Conservation (phyloP, 2,797 vertebrate genomes). For the Mormyrops boulengeri region DNA sequence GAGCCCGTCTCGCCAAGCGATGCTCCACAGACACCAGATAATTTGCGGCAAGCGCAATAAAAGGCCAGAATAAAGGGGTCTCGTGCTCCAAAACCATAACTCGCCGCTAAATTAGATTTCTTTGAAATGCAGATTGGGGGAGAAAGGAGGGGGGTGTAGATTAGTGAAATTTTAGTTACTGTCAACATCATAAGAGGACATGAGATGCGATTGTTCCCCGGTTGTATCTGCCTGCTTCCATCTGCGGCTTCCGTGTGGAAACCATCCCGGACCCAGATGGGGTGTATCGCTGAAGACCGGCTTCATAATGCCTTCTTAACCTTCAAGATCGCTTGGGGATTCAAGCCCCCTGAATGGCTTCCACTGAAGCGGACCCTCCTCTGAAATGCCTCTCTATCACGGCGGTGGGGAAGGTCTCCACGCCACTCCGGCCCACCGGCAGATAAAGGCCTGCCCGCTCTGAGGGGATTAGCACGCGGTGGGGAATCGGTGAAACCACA, state of each 20-base stretch:
- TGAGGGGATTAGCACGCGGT: constrained; percentile 21
- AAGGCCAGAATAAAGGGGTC: constrained; percentile 95
- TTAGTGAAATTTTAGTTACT: constrained; percentile 99
- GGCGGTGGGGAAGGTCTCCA: constrained; percentile 50
- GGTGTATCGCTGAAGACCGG: constrained; percentile 97
- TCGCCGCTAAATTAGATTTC: constrained; percentile 99
- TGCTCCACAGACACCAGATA: constrained; percentile 97
- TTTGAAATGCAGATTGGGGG: constrained; percentile 99
- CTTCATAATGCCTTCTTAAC: constrained; percentile 99
- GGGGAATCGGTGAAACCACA: not conserved
- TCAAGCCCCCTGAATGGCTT: constrained; percentile 83
- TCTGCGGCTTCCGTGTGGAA: constrained; percentile 99
- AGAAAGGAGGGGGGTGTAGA: constrained; percentile 90
- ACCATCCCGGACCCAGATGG: constrained; percentile 99
- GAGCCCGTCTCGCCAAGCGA: constrained; percentile 75
- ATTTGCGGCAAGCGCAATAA: constrained; percentile 99
- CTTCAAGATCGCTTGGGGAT: constrained; percentile 99
- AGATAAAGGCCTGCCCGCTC: constrained; percentile 64
- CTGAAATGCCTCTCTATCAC: constrained; percentile 99
- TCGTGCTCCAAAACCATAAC: constrained; percentile 72
- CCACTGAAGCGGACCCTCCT: constrained; percentile 89
- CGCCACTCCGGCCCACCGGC: not conserved
- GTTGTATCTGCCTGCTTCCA: constrained; percentile 98
- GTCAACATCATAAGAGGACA: constrained; percentile 99
- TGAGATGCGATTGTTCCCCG: constrained; percentile 96